Evolutionary conservation across 2,888 invertebrate genomes (phyloP), one percentile per base, ranked within the genome.

Genomic region (Drepanosiphum platanoidis): DNA sequence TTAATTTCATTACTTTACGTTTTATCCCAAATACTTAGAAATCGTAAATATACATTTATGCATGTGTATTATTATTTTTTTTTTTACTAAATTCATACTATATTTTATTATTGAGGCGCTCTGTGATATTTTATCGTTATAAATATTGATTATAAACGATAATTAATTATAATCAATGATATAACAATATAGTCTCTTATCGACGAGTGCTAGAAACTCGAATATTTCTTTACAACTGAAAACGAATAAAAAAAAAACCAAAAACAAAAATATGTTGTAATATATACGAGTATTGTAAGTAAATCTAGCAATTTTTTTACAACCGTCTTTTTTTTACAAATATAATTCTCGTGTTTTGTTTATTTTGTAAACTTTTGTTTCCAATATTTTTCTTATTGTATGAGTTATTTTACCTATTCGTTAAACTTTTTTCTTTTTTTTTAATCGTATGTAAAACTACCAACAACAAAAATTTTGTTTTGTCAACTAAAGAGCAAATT

Each of bases 51-150:
- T 58, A 30, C 32, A 52, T 52, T 9, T 52, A 52, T 22, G 18
- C 18, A 34, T 34, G 32, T 39, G 9, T 34, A 30, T 13, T 34
- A 27, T 52, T 22, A 27, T 70, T 52, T 46, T 22, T 78, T 70
- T 71, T 71, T n/a, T 30, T 15, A 61, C 22, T 11, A 71, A 71
- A 81, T 81, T 81, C 11, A 30, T 71, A 61, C 22, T n/a, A n/a
- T n/a, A 30, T 46, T 66, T 83, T 66, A 66, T 75, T 75, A 46
- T 75, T 52, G 66, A 66, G 64, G 66, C 46, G 27, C 46, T 27
- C 74, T 83, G 83, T 83, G 83, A 83, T 83, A 83, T 75, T 75
- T 36, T 83, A 66, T 83, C 34, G 32, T 42, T 74, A 83, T 52
- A 39, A 9, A 4, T 39, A 39, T 39, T 18, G 52, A 52, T 52